Evolutionary conservation across 2,797 vertebrate species (phyloP).

Genomic region (Betta splendens): DNA sequence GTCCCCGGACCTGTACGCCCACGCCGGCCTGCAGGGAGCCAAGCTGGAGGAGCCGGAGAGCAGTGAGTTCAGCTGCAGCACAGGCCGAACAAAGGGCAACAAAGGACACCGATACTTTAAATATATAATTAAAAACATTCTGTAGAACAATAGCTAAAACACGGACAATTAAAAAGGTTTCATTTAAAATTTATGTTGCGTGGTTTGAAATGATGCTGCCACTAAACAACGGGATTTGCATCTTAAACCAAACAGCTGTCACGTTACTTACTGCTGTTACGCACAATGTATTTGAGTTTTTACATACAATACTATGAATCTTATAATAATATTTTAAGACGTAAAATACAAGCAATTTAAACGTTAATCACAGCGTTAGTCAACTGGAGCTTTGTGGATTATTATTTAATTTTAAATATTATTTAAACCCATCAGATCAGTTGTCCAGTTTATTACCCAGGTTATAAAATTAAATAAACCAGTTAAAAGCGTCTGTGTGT

Average conservation of each 20-base stretch:
- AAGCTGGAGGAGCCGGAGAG: conserved; percentile 81
- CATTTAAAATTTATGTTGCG: not conserved
- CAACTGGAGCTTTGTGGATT: not conserved
- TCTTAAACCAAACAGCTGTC: not conserved
- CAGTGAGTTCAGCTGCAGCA: conserved; percentile 83
- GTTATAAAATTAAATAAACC: no score
- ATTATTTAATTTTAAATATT: not conserved
- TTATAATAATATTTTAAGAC: no score
- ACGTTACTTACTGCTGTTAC: not conserved
- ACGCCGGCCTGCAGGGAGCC: conserved; percentile 80
- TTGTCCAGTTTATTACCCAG: no score
- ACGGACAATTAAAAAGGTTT: not conserved
- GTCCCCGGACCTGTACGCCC: conserved; percentile 85
- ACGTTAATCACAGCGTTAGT: not conserved
- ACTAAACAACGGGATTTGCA: not conserved
- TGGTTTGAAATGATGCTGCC: not conserved
- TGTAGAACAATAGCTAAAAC: no score
- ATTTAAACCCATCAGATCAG: not conserved
- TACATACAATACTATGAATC: no score
- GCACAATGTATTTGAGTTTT: not conserved
- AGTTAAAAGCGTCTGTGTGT: not conserved
- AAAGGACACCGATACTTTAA: conserved; percentile 1
- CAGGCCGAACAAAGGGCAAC: conserved; percentile 26
- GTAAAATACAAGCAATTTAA: rapidly evolving
- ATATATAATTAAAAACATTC: rapidly evolving